Evolutionary conservation across 92 coral and sea anemone genomes (phyloP).

Genomic region (Nematostella vectensis): DNA sequence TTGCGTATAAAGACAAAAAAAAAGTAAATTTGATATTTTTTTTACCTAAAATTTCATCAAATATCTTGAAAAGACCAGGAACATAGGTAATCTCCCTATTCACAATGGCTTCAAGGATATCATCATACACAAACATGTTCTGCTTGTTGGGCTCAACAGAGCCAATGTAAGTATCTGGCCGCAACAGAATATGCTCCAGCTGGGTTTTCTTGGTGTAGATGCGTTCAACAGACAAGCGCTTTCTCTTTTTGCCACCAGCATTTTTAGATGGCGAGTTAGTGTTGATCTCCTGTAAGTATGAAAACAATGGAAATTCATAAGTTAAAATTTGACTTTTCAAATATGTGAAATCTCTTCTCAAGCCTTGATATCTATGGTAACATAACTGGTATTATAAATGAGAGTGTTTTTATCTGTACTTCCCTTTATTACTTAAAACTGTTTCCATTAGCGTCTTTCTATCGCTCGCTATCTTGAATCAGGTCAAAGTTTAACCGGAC

Average conservation of each 20-base stretch:
- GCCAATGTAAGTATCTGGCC: slow-evolving; percentile 97
- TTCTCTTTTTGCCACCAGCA: slow-evolving; percentile 47
- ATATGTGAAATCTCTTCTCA: no score
- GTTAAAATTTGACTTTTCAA: no score
- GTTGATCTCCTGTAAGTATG: slow-evolving; percentile 33
- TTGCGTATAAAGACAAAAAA: not conserved
- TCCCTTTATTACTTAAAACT: no score
- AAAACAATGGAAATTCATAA: no score
- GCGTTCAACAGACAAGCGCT: slow-evolving; percentile 94
- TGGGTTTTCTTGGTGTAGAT: slow-evolving; percentile 98
- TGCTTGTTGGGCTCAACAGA: slow-evolving; percentile 92
- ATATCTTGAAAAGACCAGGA: slow-evolving; percentile 95
- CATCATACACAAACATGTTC: slow-evolving; percentile 93
- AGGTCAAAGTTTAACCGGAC: no score
- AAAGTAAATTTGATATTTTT: not conserved
- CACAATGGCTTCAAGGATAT: slow-evolving; percentile 60
- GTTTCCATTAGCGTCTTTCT: no score
- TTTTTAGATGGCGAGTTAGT: slow-evolving; percentile 35
- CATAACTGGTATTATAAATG: no score
- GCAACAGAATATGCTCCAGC: slow-evolving; percentile 90
- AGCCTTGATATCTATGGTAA: no score
- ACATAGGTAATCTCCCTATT: slow-evolving; percentile 86
- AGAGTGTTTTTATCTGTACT: no score
- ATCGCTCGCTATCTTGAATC: no score
- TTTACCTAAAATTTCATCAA: slow-evolving; percentile 97